phyloP scores from a whole-genome alignment of 2,113 vertebrate genomes.

The Colistium nudipinnis region DNA sequence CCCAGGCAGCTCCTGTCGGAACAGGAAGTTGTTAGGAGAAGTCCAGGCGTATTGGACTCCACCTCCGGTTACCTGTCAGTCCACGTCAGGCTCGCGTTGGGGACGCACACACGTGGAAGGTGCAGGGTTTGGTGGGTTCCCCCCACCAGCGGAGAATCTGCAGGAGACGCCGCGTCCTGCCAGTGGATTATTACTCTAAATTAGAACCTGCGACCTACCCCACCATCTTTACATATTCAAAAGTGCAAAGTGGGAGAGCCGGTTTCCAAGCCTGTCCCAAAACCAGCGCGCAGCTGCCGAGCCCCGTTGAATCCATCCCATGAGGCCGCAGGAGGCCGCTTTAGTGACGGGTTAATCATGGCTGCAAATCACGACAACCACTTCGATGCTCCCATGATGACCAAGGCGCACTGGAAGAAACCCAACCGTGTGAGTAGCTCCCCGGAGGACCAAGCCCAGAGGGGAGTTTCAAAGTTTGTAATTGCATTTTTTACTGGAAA shows the following conservation, averaged over 20 bases:
- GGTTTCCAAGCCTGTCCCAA: slow-evolving; percentile 18
- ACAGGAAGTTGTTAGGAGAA: slow-evolving; percentile 9
- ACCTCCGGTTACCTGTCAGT: slow-evolving; percentile 32
- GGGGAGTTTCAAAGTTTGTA: too few species aligned
- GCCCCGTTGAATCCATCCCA: too few species aligned
- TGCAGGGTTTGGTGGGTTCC: slow-evolving; percentile 15
- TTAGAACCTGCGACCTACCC: not conserved
- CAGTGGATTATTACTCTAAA: slow-evolving; percentile 20
- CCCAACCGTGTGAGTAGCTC: slow-evolving; percentile 66
- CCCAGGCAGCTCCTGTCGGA: not conserved
- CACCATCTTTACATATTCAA: slow-evolving; percentile 14
- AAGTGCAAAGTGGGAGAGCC: slow-evolving; percentile 15
- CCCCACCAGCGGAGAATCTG: slow-evolving; percentile 25
- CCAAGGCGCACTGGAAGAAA: slow-evolving; percentile 60
- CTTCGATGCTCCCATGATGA: slow-evolving; percentile 36
- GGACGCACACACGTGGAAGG: slow-evolving; percentile 17
- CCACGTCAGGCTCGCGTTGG: slow-evolving; percentile 3
- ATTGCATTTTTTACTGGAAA: too few species aligned
- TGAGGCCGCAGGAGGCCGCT: slow-evolving; percentile 24
- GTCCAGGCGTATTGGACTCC: slow-evolving; percentile 28
- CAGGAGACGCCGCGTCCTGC: slow-evolving; percentile 8
- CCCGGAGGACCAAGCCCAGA: too few species aligned
- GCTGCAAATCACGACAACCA: slow-evolving; percentile 34
- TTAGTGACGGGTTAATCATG: slow-evolving; percentile 52
- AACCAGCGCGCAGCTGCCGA: too few species aligned